Base-by-base conservation (phyloP, 1,140 invertebrate species). In the Aethina tumida region DNA sequence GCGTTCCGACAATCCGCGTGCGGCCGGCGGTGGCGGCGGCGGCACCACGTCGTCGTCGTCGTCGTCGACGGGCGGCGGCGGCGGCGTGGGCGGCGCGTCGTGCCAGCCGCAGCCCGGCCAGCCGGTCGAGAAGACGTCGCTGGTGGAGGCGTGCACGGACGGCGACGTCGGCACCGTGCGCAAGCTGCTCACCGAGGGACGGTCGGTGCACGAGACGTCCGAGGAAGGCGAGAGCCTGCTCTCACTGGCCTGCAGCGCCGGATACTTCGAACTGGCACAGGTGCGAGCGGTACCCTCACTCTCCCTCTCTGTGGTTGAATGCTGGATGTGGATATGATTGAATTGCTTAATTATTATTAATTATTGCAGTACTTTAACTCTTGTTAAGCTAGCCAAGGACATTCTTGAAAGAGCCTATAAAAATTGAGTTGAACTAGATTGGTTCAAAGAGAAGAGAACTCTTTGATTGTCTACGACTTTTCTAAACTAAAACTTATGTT, bases 141-240 rank as follows among this genome's bases (percentile, higher is more conserved):
- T 91, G 35, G 84, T 86, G 15, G 85, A 91, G 62, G 90, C 91
- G 28, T 94, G 89, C 60, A 86, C 79, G 35, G 87, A 93, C 67
- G 91, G 90, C 35, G 89, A 95, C 72, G 86, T 94, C 25, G 80
- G 80, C 45, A 87, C 87, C 8, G 90, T 95, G 8, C 73, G 78
- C 41, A 85, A 87, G 59, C 71, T 96, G 34, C 71, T 96, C 20
- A 89, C 90, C 28, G 91, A 96, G 67, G 91, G 91, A 12, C 67
- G 81, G 42, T 91, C 82, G 56, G 84, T 92, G 9, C 84, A 90
- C 70, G 87, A 93, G 68, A 89, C 87, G 22, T 90, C 86, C 20
- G 89, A 94, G 64, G 88, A 94, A 61, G 90, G 90, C 43, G 90
- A 94, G 64, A 89, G 84, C 55, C 67, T 96, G 26, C 71, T 96